Evolutionary conservation across 2,888 invertebrate species (phyloP).

Genomic region (Holacanthella duospinosa): DNA sequence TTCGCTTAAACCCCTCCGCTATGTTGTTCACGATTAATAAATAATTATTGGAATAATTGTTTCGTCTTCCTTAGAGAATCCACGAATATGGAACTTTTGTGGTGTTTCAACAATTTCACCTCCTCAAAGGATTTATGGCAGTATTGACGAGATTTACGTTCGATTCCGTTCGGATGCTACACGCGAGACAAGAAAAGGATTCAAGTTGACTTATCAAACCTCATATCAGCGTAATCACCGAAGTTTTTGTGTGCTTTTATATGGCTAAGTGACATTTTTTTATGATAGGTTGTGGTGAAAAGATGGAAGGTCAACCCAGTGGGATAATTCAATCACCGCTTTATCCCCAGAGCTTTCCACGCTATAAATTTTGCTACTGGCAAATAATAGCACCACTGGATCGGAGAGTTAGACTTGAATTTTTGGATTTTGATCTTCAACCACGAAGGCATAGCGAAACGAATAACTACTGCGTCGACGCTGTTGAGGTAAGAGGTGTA

Average conservation of each 20-base stretch:
- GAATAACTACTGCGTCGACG: slow-evolving; percentile 17
- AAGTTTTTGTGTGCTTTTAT: too few relatives aligned
- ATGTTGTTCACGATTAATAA: too few relatives aligned
- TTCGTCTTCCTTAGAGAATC: too few relatives aligned
- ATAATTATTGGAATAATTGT: too few relatives aligned
- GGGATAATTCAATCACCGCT: slow-evolving; percentile 58
- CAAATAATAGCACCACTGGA: slow-evolving; percentile 55
- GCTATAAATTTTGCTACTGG: slow-evolving; percentile 54
- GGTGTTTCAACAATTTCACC: slow-evolving; percentile 25
- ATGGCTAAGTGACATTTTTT: too few relatives aligned
- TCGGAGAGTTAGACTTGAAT: slow-evolving; percentile 52
- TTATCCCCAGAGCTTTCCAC: slow-evolving; percentile 52
- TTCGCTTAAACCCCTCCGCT: too few relatives aligned
- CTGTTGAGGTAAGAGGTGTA: too few relatives aligned
- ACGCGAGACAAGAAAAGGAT: slow-evolving; percentile 45
- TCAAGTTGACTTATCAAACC: slow-evolving; percentile 53
- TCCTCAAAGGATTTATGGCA: slow-evolving; percentile 42
- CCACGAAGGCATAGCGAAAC: slow-evolving; percentile 16
- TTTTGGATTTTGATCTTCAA: slow-evolving; percentile 53
- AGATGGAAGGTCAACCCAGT: slow-evolving; percentile 47
- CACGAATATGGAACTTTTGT: slow-evolving; percentile 39
- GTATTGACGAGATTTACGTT: slow-evolving; percentile 49
- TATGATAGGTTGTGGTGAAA: slow-evolving; percentile 56
- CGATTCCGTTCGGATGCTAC: slow-evolving; percentile 46
- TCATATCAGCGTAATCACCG: slow-evolving; percentile 44